Evolutionary conservation across 2,797 vertebrate species (phyloP).

Genomic region (Mionectes olivaceus): DNA sequence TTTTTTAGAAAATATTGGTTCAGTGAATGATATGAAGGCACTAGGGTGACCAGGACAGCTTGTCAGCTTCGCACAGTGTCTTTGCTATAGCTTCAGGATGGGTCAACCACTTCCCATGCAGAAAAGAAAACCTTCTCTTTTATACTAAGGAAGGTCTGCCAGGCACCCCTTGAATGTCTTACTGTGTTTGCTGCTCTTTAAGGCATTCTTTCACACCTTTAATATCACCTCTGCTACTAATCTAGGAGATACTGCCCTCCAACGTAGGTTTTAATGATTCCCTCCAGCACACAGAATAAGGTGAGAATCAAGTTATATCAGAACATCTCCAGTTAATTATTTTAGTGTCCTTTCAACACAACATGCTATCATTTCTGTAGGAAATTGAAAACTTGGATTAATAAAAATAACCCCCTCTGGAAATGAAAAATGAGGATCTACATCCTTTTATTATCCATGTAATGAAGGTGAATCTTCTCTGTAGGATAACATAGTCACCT

Average conservation of each 20-base stretch:
- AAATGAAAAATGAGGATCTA: neutral
- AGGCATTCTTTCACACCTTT: neutral
- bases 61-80: neutral
- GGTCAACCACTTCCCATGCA: neutral
- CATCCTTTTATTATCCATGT: neutral
- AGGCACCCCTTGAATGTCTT: neutral
- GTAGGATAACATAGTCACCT: neutral
- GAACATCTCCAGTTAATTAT: neutral
- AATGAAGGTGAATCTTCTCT: neutral
- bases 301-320: neutral
- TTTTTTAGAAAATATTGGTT: neutral
- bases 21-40: neutral
- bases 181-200: neutral
- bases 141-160: neutral
- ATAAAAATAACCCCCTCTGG: neutral
- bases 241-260: neutral
- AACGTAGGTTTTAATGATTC: neutral
- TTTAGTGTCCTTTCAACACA: neutral
- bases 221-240: neutral
- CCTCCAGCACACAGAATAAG: neutral
- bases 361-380: neutral
- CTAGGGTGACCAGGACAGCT: neutral
- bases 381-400: neutral
- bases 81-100: rapidly evolving
- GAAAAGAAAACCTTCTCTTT: neutral